Conservation (phyloP, 2,797 vertebrate genomes). For the Apogon talboti region DNA sequence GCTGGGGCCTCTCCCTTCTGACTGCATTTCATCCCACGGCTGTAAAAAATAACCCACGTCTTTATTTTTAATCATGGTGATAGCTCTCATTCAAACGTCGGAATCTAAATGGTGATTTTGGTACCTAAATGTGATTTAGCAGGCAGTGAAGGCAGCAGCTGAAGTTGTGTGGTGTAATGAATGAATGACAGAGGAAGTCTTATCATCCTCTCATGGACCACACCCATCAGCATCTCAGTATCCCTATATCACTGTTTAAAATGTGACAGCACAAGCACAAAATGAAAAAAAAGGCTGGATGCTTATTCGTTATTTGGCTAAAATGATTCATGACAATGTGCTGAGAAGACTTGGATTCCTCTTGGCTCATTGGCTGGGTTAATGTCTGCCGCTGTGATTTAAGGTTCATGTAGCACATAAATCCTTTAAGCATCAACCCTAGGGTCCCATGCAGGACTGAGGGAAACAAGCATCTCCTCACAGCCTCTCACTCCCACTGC, state of each 20-base stretch:
- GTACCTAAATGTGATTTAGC: not conserved
- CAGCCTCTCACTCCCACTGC: constrained; percentile 20
- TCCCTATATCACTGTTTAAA: not conserved
- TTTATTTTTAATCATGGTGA: not conserved
- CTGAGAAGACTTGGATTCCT: not conserved
- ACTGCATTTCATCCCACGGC: not conserved
- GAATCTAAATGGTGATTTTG: not conserved
- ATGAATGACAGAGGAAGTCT: constrained; percentile 18
- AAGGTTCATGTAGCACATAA: not conserved
- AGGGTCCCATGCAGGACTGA: constrained; percentile 13
- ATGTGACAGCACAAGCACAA: not conserved
- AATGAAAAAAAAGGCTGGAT: not conserved
- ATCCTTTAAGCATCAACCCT: not conserved
- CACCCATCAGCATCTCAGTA: constrained; percentile 65
- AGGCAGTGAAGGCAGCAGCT: not conserved
- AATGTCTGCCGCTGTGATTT: constrained; percentile 6
- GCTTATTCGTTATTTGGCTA: not conserved
- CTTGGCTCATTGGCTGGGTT: not conserved
- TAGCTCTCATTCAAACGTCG: not conserved
- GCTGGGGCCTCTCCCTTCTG: constrained; percentile 43
- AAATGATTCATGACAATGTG: not conserved
- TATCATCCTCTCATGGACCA: constrained; percentile 54
- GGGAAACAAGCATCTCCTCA: constrained; percentile 14
- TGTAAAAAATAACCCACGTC: not conserved
- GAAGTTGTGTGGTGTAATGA: not conserved